Evolutionary conservation across 2,113 vertebrate species (phyloP).

Genomic region (Gallinago undulata): DNA sequence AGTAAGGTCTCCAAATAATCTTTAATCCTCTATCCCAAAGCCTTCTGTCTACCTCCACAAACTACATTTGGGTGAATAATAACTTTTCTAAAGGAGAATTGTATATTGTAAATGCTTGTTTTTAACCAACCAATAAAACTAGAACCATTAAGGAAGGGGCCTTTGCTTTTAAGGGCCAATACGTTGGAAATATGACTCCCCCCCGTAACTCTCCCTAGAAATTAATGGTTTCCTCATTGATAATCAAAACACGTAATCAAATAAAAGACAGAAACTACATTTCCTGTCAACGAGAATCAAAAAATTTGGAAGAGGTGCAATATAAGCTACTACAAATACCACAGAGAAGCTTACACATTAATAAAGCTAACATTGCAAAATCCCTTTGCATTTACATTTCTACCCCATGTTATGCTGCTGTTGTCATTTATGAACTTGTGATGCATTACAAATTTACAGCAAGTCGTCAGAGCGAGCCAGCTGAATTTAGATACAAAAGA

Average conservation of each 20-base stretch:
- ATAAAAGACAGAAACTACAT: background rate
- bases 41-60: background rate
- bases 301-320: background rate
- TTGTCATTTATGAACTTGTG: background rate
- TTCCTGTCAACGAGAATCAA: background rate
- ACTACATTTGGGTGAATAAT: background rate
- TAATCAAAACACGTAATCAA: background rate
- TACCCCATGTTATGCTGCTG: background rate
- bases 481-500: background rate
- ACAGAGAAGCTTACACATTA: background rate
- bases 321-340: background rate
- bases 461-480: background rate
- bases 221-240: background rate
- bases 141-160: background rate
- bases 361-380: conserved; percentile 12
- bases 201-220: background rate
- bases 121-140: background rate
- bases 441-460: background rate
- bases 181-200: background rate
- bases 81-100: background rate
- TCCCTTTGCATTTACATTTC: background rate
- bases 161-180: background rate
- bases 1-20: conserved; percentile 20
- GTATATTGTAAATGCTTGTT: background rate
- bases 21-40: conserved; percentile 44